These are phyloP conservation scores for Agapornis canus DNA, from an alignment of 2,797 vertebrate species.

Conservation along the genomic window DNA sequence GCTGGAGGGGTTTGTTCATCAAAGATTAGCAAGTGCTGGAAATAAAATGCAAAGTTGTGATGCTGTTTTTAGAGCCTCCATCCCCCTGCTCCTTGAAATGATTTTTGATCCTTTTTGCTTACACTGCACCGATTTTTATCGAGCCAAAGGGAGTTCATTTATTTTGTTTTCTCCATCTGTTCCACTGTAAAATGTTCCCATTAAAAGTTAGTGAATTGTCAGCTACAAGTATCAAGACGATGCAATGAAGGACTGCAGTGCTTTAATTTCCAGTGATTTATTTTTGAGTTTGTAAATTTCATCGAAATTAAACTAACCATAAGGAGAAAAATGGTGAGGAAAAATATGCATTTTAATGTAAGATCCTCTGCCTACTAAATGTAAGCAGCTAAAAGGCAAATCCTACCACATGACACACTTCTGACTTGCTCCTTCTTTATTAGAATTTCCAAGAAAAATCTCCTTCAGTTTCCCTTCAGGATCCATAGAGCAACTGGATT, in stretches of 20 bases:
- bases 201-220: constrained; percentile 67
- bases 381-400: constrained; percentile 19
- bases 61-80: constrained; percentile 33
- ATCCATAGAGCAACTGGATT: neutral
- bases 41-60: constrained; percentile 29
- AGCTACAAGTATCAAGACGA: constrained; percentile 42
- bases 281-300: constrained; percentile 52
- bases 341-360: constrained; percentile 23
- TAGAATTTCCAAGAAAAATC: neutral
- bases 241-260: constrained; percentile 45
- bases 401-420: neutral
- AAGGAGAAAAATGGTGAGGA: constrained; percentile 19
- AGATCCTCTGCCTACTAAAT: neutral
- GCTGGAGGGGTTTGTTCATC: neutral
- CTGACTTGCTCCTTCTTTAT: neutral
- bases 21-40: neutral
- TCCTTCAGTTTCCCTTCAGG: neutral
- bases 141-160: constrained; percentile 64
- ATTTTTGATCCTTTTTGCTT: constrained; percentile 67
- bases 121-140: constrained; percentile 54
- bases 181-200: constrained; percentile 59
- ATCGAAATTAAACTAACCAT: constrained; percentile 26
- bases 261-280: constrained; percentile 58
- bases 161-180: constrained; percentile 70
- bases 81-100: neutral